Percentiles rank a stretch among this genome's conserved stretches.
Conservation (phyloP, 2,888 invertebrate genomes). For the Rhingia rostrata region DNA sequence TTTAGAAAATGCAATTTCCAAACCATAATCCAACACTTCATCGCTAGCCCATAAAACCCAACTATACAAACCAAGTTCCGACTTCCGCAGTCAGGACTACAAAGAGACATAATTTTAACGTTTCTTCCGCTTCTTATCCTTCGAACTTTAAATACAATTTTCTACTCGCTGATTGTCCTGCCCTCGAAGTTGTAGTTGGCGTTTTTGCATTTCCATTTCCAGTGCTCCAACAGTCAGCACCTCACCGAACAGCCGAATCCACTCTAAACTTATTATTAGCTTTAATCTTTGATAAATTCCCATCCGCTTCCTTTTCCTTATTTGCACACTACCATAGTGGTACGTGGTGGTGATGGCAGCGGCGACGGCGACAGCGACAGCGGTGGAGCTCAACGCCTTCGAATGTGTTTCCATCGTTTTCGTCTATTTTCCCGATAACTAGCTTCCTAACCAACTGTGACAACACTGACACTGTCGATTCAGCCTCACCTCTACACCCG, state of each 20-base stretch:
- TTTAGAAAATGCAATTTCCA: slow-evolving; percentile 32
- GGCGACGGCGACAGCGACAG: background rate
- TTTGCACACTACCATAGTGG: slow-evolving; percentile 24
- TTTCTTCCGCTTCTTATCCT: slow-evolving; percentile 57
- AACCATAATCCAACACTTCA: slow-evolving; percentile 14
- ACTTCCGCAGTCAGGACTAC: slow-evolving; percentile 24
- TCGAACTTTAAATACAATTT: slow-evolving; percentile 69
- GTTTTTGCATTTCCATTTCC: slow-evolving; percentile 53
- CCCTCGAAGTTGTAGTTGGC: slow-evolving; percentile 29
- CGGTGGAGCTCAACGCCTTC: background rate
- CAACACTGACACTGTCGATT: slow-evolving; percentile 47
- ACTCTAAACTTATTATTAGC: slow-evolving; percentile 69
- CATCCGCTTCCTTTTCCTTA: slow-evolving; percentile 67
- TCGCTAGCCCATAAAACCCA: background rate
- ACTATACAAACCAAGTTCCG: slow-evolving; percentile 16
- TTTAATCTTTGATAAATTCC: slow-evolving; percentile 71
- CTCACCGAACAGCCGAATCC: slow-evolving; percentile 50
- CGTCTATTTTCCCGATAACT: slow-evolving; percentile 48
- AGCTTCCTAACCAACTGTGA: slow-evolving; percentile 65
- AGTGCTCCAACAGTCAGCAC: slow-evolving; percentile 10
- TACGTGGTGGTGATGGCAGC: too few species aligned
- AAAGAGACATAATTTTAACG: slow-evolving; percentile 41
- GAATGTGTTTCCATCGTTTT: slow-evolving; percentile 32
- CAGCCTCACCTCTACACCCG: slow-evolving; percentile 15
- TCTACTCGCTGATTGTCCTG: slow-evolving; percentile 47